Evolutionary conservation across 2,113 vertebrate species (phyloP), one percentile per base, ranked within the genome.

Genomic region (Thunnus thynnus): DNA sequence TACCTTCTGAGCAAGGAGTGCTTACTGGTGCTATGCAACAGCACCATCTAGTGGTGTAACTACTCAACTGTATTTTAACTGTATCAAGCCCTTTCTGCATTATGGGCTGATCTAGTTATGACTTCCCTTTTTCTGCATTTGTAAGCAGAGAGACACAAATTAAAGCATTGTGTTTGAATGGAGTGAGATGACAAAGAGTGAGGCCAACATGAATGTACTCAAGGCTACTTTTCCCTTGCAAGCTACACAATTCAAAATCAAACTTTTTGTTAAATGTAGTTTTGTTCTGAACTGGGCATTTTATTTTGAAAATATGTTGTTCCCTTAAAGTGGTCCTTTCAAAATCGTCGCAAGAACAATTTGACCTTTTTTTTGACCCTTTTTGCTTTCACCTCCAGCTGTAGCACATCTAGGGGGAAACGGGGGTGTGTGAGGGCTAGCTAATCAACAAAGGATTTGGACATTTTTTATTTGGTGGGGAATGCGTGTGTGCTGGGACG

Each of bases 391-490:
- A 93, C 90, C 94, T 96, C 95, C 95, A 94, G 94, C 88, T 95
- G 90, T 92, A 88, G 96, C 96, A 97, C 94, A 66, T 93, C 93
- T 95, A 96, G 95, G 92, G 93, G 36, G 95, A 75, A 89, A 93
- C 91, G 85, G 93, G 95, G 94, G 95, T 93, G 92, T 95, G 94
- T 95, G 96, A 96, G 95, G 95, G 93, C 60, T 95, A 94, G 91
- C 95, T 97, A 97, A 95, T 94, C 92, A 95, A 91, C 92, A 94
- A 93, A 94, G 94, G 93, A 93, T 92, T 93, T 94, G 88, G 89
- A 86, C 85, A 89, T 92, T 90, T 76, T 80, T 75, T 72, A 32
- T 80, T 82, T 36, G 54, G 73, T 75, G 67, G 82, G 84, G 30
- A 78, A 89, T 85, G 66, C 22, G 8, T 67, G 76, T 86, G 76